Evolutionary conservation across 2,797 vertebrate species (phyloP), one percentile per base, ranked within the genome.

Genomic region (Schizopygopsis malacanthus): DNA sequence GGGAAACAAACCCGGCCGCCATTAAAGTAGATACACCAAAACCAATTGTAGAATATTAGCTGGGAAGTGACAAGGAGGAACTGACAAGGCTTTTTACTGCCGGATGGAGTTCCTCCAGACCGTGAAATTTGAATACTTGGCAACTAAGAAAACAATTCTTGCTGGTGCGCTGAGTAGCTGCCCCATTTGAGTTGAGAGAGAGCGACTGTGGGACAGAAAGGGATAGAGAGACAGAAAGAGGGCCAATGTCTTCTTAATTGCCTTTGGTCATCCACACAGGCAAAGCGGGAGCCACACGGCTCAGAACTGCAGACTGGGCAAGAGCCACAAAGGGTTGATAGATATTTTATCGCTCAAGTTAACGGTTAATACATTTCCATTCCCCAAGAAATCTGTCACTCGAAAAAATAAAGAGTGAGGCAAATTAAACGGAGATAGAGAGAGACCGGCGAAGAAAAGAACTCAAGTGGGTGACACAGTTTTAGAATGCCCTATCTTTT

Each of bases 351-450:
- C 96, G 93, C 95, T 95, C 96, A 96, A 97, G 96, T 97, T 97
- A 97, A 97, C 95, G 94, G 96, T 97, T 98, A 98, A 98, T 99
- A 97, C 98, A 98, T 98, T 98, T 96, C 97, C 96, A 97, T 98
- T 98, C 96, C 97, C 96, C 96, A 96, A 95, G 97, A 97, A 98
- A 97, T 97, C 97, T 98, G 97, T 98, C 97, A 97, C 94, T 97
- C 96, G 89, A 94, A 94, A 95, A 95, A 91, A 95, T 94, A 95
- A 95, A 95, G 95, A 94, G 91, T 92, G 89, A 93, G 93, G 93
- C 94, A 95, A 96, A 96, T 95, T 96, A 97, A 97, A 95, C 87
- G 96, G 96, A 95, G 91, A 89, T 96, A 97, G 97, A 95, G 88
- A 96, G 96, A 95, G 91, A 89, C 90, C 69, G 80, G 88, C 63